Evolutionary conservation across 2,113 vertebrate species (phyloP).

Genomic region (Spilogale gracilis): DNA sequence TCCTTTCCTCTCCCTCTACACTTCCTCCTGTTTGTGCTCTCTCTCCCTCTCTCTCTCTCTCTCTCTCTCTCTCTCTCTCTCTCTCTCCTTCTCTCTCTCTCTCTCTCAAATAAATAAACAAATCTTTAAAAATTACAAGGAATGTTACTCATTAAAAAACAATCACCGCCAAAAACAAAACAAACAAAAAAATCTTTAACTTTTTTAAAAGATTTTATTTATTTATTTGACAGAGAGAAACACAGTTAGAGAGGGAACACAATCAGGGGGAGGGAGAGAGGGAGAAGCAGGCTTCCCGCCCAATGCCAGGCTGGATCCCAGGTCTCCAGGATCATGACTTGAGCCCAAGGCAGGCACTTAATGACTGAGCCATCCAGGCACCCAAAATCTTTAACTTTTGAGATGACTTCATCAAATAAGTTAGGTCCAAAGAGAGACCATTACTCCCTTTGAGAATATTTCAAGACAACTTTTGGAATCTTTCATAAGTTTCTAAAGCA

Average conservation of each 20-base stretch:
- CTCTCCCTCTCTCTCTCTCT: background rate
- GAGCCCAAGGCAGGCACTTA: too few relatives aligned
- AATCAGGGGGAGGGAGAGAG: too few relatives aligned
- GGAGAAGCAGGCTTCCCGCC: too few relatives aligned
- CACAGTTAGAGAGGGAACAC: too few relatives aligned
- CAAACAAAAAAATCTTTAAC: background rate
- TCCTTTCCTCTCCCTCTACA: background rate
- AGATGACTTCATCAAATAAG: background rate
- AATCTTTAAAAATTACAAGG: slow-evolving; percentile 12
- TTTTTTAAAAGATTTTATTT: background rate
- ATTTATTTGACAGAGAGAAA: too few relatives aligned
- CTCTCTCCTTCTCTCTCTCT: background rate
- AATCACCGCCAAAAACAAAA: background rate
- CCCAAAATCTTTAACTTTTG: background rate
- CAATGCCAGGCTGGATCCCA: too few relatives aligned
- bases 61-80: background rate
- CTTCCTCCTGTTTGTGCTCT: background rate
- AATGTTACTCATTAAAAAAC: slow-evolving; percentile 69
- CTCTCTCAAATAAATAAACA: background rate
- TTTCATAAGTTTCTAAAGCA: slow-evolving; percentile 2
- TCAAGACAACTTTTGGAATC: background rate
- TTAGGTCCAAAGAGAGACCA: background rate
- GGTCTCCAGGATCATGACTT: too few relatives aligned
- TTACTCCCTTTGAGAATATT: background rate
- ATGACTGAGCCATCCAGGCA: too few relatives aligned